Base-by-base conservation (phyloP, 1,140 invertebrate genomes). In the Drosophila prosaltans region DNA sequence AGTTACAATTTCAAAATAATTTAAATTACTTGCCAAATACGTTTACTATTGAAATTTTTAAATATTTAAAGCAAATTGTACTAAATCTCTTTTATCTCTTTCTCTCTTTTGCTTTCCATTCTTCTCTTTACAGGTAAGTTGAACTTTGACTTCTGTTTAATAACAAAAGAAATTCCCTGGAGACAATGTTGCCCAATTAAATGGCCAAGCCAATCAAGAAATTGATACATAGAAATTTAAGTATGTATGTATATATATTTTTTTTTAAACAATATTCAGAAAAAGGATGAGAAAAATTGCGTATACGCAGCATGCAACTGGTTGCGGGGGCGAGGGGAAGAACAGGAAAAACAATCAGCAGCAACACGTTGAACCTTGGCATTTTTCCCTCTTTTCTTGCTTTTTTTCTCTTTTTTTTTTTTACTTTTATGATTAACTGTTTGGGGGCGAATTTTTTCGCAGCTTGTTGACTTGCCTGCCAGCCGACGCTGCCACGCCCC, bases 301-400 rank as follows among this genome's bases (percentile, higher is more conserved):
- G 81, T 77, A 84, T 84, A 85, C 71, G 78, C 70, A 61, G 36
- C 39, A 66, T 75, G 75, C 81, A 83, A 77, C 76, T 79, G 65
- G 76, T 80, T 72, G 62, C 16, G 68, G 69, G 64, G 21, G 21
- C 21, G 21, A 6, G 1, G 16, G 36, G 32, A 16, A 3, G 36
- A 24, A 16, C 36, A 45, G 55, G 36, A 78, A 80, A 80, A 84
- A 84, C 81, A 84, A 84, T 80, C 81, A 74, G 57, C 57, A 59
- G 65, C 76, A 88, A 88, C 83, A 82, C 67, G 69, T 77, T 80
- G 72, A 82, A 77, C 83, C 70, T 82, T 88, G 83, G 69, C 64
- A 88, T 82, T 81, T 86, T 78, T 65, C 48, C 59, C 43, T 51
- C 45, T 62, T 80, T 65, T 67, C 69, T 67, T 85, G 78, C 81